Base-by-base conservation (phyloP, 2,888 invertebrate genomes). In the Ochropacha duplaris region DNA sequence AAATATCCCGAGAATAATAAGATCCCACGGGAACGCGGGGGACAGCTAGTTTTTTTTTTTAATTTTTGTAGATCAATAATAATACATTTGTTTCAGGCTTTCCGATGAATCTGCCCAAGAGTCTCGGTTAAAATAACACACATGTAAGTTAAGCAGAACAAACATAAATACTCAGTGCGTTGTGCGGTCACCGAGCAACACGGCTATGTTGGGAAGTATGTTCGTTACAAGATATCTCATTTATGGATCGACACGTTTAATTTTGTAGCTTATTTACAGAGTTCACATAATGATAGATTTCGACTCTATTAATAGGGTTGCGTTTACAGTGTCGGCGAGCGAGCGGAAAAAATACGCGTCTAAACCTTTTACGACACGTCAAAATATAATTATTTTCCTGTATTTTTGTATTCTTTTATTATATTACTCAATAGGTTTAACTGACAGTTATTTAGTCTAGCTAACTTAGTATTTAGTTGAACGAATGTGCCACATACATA, bases 101-200 rank as follows among this genome's bases (percentile, higher is more conserved):
- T 68, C 74, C 36, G 74, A 69, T 57, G 69, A 76, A 62, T 69
- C 78, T 52, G 76, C 79, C 61, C 75, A 75, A 72, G 82, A 81
- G 71, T 79, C 79, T 67, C 80, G 75, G 79, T 81, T 84, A 79
- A 78, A 61, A 26, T n/a, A 52, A 52, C 63, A 65, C 69, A 65
- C 58, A 57, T 60, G 64, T 73, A 71, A 66, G 19, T 19, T 44
- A 44, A 19, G 44, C 44, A 19, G 55, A 49, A 72, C 72, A 72
- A 68, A 71, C 72, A 69, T 74, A 72, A 83, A 90, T 87, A 89
- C 90, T 90, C 90, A 86, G 83, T 78, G 89, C 79, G 88, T 87
- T 87, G 87, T 89, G 87, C 66, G 66, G 58, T 60, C 57, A 36
- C 44, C 54, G 52, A n/a, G 36, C 19, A 44, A 44, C 54, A 61